phyloP scores from a whole-genome alignment of 2,113 vertebrate species.

The Coturnix japonica region DNA sequence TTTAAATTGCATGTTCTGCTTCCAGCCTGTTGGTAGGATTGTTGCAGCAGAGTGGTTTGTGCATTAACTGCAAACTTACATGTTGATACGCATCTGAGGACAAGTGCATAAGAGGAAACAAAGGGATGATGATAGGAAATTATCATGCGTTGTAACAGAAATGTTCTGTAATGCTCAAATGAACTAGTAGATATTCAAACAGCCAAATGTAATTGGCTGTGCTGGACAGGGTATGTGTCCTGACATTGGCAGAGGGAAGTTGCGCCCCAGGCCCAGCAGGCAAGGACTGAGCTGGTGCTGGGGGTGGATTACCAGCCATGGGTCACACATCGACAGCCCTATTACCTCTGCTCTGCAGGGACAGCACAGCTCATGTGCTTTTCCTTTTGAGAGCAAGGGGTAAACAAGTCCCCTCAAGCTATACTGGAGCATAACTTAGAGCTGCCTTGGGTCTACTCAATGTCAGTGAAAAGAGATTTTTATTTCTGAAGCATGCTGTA shows the following conservation, averaged over 20 bases:
- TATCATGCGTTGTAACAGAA: not conserved
- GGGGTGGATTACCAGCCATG: rapidly evolving
- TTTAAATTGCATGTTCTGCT: not conserved
- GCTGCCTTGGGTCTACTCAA: not conserved
- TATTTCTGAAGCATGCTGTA: not conserved
- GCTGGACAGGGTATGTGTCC: not conserved
- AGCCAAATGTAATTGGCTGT: rapidly evolving
- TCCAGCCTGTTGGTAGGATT: not conserved
- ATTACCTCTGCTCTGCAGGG: rapidly evolving
- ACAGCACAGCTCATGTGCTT: not conserved
- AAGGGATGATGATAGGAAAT: not conserved
- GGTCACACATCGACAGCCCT: not conserved
- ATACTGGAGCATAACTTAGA: not conserved
- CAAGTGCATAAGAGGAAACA: not conserved
- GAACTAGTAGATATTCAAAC: rapidly evolving
- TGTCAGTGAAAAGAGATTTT: not conserved
- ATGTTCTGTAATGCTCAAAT: not conserved
- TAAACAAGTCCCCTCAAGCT: not conserved
- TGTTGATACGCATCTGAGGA: rapidly evolving
- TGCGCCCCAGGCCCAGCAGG: not conserved
- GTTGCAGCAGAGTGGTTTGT: not conserved
- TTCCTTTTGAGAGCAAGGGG: not conserved
- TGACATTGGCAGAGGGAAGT: not conserved
- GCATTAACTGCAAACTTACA: not conserved
- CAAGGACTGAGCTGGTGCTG: not conserved